Conservation (phyloP, 2,888 invertebrate genomes). For the Gortyna flavago region DNA sequence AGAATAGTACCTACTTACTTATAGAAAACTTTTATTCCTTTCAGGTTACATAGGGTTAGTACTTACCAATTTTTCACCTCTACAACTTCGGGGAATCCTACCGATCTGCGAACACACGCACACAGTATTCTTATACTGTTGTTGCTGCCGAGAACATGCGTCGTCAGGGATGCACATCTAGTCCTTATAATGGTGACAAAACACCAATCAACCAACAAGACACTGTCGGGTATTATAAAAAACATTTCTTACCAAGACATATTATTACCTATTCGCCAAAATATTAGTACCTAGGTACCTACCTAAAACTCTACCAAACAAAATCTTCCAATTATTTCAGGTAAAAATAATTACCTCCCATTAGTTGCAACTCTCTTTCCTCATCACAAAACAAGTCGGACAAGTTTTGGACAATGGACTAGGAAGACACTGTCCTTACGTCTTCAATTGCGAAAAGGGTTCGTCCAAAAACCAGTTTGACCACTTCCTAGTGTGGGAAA, state of each 20-base stretch:
- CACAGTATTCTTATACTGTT: no score
- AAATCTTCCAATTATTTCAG: neutral
- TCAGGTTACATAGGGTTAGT: no score
- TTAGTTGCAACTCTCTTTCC: constrained; percentile 21
- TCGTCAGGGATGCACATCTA: no score
- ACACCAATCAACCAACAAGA: no score
- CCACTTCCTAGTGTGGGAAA: constrained; percentile 85
- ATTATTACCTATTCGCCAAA: neutral
- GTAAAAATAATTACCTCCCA: constrained; percentile 13
- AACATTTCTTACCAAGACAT: neutral
- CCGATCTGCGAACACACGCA: no score
- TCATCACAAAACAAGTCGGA: constrained; percentile 78
- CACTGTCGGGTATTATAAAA: neutral
- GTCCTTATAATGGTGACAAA: no score
- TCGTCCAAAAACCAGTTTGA: constrained; percentile 86
- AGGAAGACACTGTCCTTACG: constrained; percentile 79
- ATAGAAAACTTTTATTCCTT: no score
- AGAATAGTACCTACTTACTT: no score
- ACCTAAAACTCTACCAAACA: no score
- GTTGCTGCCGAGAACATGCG: no score
- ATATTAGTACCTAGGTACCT: neutral
- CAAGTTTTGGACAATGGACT: constrained; percentile 87
- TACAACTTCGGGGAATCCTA: no score
- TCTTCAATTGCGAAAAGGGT: constrained; percentile 76
- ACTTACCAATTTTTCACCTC: no score